Evolutionary conservation across 2,888 invertebrate species (phyloP), one percentile per base, ranked within the genome.

Genomic region (Diogma glabrata): DNA sequence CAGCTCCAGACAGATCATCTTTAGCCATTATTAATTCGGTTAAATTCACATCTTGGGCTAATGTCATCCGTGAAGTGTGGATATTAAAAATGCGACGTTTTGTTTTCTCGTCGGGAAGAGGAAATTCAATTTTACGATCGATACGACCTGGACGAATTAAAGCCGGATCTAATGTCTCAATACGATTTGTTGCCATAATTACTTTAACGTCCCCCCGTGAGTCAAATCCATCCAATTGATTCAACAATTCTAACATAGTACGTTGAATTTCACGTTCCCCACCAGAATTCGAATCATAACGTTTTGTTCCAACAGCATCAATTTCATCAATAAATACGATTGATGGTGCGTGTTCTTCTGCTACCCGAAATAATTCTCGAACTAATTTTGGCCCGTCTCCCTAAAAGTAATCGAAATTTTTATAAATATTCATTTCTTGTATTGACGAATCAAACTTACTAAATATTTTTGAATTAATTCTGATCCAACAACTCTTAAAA

Each of bases 261-360:
- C 99, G 81, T 70, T 99, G 99, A 67, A 99, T 99, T 79, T 99
- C 99, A 56, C 97, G 79, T 69, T 99, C 99, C 53, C 99, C 99
- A 33, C 99, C 99, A 49, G 96, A 97, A 70, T 99, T 99, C 1
- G 97, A 97, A 65, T 99, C 99, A 67, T 97, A 99, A 67, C 95
- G 82, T 73, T 97, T 99, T 6, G 96, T 97, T 52, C 97, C 97
- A 12, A 97, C 92, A 23, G 97, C 97, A 76, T 99, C 99, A 62
- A 99, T 99, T 79, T 99, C 99, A 76, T 99, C 99, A 61, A 99
- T 99, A 66, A 99, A 99, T 10, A 99, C 96, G 70, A 99, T 99
- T 2, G 97, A 96, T 0, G 99, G 99, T 1, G 99, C 96, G 74
- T 99, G 95, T 66, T 99, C 97, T 67, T 99, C 97, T 1, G 99